phyloP scores from a whole-genome alignment of 2,113 vertebrate species.

The Etia nguti region DNA sequence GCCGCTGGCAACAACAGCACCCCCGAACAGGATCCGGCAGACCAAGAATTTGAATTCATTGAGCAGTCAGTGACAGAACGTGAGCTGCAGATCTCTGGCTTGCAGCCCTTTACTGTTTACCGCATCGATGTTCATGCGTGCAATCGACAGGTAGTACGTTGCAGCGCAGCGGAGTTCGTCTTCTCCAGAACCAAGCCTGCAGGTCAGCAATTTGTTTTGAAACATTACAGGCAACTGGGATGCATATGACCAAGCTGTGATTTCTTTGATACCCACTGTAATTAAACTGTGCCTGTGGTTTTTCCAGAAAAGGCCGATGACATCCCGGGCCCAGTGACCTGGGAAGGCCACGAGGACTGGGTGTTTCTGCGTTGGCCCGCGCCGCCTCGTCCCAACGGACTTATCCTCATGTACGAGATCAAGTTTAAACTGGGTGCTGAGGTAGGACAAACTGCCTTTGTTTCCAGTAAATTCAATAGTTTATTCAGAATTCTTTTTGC shows the following conservation, averaged over 20 bases:
- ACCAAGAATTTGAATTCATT: conserved; percentile 81
- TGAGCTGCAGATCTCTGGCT: conserved; percentile 81
- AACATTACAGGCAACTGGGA: neutral
- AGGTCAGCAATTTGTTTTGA: conserved; percentile 71
- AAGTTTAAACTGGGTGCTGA: conserved; percentile 85
- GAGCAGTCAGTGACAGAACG: conserved; percentile 83
- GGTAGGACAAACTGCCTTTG: conserved; percentile 65
- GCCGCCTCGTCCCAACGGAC: conserved; percentile 85
- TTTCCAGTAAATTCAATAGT: neutral
- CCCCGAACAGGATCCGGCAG: conserved; percentile 61
- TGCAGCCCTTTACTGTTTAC: conserved; percentile 92
- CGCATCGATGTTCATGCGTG: conserved; percentile 96
- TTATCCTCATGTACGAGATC: conserved; percentile 95
- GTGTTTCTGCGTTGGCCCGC: conserved; percentile 87
- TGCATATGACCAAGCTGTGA: neutral
- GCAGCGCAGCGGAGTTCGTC: conserved; percentile 92
- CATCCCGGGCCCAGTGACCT: conserved; percentile 82
- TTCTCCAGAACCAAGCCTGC: conserved; percentile 94
- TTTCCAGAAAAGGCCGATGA: conserved; percentile 89
- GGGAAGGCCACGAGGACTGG: conserved; percentile 82
- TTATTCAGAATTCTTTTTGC: neutral
- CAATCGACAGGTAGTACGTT: conserved; percentile 86
- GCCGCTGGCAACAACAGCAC: conserved; percentile 57
- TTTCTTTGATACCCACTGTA: neutral
- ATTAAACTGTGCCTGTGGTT: neutral